Base-by-base conservation (phyloP, 2,113 vertebrate species). In the Globicephala melas region DNA sequence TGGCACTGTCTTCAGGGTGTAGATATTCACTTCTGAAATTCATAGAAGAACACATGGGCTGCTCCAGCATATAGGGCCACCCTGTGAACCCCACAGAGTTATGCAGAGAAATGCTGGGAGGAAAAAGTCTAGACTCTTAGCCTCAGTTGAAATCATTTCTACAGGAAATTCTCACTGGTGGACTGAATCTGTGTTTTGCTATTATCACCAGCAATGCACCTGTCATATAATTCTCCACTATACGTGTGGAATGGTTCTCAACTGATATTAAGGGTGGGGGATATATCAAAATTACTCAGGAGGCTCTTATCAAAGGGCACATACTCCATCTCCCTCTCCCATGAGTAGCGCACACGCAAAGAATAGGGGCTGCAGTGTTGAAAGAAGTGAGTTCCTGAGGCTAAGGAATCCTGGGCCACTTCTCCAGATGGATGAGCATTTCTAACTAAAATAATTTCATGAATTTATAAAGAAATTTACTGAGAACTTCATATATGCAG, bases 381-480 rank as follows among this genome's bases (percentile, higher is more conserved):
- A 70, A 76, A 55, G 15, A 77, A 73, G 14, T 62, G 2, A 41
- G 47, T 84, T 84, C 83, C 67, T n/a, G 68, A 4, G 36, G 15
- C n/a, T 28, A 55, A 63, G 10, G 5, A 9, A 71, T 23, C 38
- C 31, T 53, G 17, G 12, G 36, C 15, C 74, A 15, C 6, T 89
- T 80, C n/a, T 92, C 33, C 79, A 84, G 33, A 36, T 55, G 28
- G 87, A 68, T 31, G 23, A n/a, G 13, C 18, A 28, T 21, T 50
- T 44, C n/a, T 60, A 74, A 77, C 20, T 38, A 74, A 91, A 85
- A 80, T 81, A 85, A 81, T 41, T 50, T 85, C 23, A 67, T 23
- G 53, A 28, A 26, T 2, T 36, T 70, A 36, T 4, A 41, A 41
- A 81, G 14, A 91, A 71, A 73, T 53, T 36, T 74, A 68, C 15